A percentile compares a stretch with the other conserved stretches of the same genome.
These are phyloP conservation scores for Echinops telfairi DNA, from an alignment of 2,113 vertebrate species.

Conservation along the genomic window DNA sequence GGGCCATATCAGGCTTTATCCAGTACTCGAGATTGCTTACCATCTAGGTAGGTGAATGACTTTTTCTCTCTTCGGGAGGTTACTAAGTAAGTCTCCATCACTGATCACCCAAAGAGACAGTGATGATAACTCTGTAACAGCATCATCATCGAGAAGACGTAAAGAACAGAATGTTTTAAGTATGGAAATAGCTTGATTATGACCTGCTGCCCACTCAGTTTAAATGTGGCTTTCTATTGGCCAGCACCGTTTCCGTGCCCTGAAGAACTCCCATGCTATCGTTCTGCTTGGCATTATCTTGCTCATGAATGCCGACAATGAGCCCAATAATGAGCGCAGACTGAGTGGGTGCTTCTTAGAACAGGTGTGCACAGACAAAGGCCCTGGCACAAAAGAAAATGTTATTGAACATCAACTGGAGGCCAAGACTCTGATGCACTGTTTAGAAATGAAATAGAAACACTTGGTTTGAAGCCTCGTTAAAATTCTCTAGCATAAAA, in stretches of 20 bases:
- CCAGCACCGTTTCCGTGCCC: not conserved
- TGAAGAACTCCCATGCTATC: not conserved
- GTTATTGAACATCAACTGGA: not conserved
- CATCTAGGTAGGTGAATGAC: not conserved
- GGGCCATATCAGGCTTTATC: not conserved
- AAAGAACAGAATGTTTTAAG: not conserved
- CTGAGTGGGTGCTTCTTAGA: not conserved
- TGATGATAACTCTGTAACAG: not conserved
- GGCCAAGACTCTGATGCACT: fast-evolving
- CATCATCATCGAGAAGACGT: not conserved
- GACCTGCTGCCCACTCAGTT: not conserved
- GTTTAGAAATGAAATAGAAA: constrained; percentile 40
- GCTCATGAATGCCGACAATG: not conserved
- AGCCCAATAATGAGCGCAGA: not conserved
- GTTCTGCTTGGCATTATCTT: not conserved
- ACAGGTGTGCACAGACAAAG: not conserved
- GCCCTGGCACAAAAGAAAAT: not conserved
- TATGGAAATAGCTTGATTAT: not conserved
- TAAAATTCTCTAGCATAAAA: constrained; percentile 50
- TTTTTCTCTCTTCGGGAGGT: not conserved
- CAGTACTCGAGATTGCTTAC: not conserved
- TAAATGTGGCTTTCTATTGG: not conserved
- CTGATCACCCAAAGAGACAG: constrained; percentile 21
- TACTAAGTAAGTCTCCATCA: constrained; percentile 21
- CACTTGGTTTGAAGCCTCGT: constrained; percentile 26